phyloP scores from a whole-genome alignment of 2,113 vertebrate species.

The Phoenicopterus ruber region DNA sequence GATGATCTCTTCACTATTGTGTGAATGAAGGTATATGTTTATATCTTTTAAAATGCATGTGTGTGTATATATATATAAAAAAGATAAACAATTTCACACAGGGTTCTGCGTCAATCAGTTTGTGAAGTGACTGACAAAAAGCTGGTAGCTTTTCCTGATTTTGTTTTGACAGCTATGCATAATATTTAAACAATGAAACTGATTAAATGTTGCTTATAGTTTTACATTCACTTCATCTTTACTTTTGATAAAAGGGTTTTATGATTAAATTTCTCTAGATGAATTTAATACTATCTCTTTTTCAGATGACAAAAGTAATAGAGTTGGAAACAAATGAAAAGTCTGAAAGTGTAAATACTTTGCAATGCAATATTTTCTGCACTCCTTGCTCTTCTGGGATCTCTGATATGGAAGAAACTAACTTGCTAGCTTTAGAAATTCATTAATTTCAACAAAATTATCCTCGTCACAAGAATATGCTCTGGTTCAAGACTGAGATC shows the following conservation, averaged over 20 bases:
- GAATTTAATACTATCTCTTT: not conserved
- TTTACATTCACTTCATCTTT: not conserved
- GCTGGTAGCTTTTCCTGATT: not conserved
- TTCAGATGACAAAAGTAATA: not conserved
- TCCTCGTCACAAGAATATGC: not conserved
- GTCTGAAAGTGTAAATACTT: not conserved
- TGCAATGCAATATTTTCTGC: not conserved
- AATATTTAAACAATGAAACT: conserved; percentile 19
- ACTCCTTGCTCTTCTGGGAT: not conserved
- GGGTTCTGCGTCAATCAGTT: not conserved
- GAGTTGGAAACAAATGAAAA: not conserved
- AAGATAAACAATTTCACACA: not conserved
- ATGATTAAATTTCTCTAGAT: not conserved
- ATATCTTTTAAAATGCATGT: no score
- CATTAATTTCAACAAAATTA: not conserved
- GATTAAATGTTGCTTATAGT: not conserved
- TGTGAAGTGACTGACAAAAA: not conserved
- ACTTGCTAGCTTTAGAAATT: not conserved
- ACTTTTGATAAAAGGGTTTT: not conserved
- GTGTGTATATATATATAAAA: not conserved
- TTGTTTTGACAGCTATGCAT: not conserved
- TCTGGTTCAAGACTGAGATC: not conserved
- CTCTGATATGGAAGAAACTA: not conserved
- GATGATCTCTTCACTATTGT: not conserved
- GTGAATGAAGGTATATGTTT: not conserved